Percentiles rank a stretch among this genome's conserved stretches.
Evolutionary conservation across 2,888 invertebrate genomes (phyloP).

Genomic region (Sphaeridia pumilis): DNA sequence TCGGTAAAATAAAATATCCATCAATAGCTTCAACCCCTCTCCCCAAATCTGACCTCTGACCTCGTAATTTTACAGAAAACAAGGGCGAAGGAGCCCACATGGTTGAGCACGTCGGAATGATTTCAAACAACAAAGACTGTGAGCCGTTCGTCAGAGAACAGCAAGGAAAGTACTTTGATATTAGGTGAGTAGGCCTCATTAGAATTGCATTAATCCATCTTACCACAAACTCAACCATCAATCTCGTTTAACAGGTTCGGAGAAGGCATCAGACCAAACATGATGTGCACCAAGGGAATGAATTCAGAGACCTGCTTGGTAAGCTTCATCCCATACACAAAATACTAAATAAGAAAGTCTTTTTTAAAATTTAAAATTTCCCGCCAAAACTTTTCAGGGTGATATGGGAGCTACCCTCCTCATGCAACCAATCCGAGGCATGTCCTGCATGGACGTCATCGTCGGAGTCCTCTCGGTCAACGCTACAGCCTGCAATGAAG

Average conservation of each 20-base stretch:
- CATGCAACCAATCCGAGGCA: not conserved
- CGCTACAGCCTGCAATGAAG: not conserved
- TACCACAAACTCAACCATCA: not conserved
- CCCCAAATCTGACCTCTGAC: not conserved
- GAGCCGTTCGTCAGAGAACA: not conserved
- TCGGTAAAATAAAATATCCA: constrained; percentile 6
- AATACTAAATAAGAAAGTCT: no score
- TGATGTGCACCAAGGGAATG: constrained; percentile 10
- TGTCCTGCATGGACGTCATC: constrained; percentile 7
- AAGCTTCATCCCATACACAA: no score
- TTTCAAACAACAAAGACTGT: constrained; percentile 8
- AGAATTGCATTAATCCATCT: no score
- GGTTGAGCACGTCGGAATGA: constrained; percentile 1
- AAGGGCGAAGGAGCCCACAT: not conserved
- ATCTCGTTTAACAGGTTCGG: constrained; percentile 4
- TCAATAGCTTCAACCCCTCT: no score
- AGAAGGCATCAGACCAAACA: not conserved
- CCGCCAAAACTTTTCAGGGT: not conserved
- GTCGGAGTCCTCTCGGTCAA: constrained; percentile 5
- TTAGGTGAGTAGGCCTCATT: not conserved
- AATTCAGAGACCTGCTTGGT: constrained; percentile 8
- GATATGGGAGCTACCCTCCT: constrained; percentile 6
- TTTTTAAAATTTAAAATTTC: no score
- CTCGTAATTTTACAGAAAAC: not conserved
- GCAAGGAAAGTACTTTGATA: not conserved